Base-by-base conservation (phyloP, 2,113 vertebrate species). In the Neoarius graeffei region DNA sequence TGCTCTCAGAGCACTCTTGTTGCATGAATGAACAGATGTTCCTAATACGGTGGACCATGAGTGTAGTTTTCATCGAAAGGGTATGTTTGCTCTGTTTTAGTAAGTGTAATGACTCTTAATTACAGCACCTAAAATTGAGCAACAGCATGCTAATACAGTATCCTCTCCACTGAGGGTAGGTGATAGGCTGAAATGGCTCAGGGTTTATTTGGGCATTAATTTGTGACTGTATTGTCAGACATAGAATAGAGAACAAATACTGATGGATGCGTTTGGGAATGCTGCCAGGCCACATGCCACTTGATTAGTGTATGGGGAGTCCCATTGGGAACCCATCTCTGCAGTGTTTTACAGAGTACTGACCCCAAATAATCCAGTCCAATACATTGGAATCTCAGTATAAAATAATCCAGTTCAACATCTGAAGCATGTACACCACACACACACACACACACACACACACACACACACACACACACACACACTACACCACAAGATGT, bases 171-270 rank as follows among this genome's bases (percentile, higher is more conserved):
- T 13, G 59, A 25, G 19, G 35, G 50, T 77, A 60, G n/a, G 30
- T 54, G 69, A 84, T 80, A 20, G 62, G 20, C 64, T 42, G 42
- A 64, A 13, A 56, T 62, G 62, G 84, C 73, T 2, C 85, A 17
- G 62, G 52, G 35, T 79, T 86, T 89, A 85, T 79, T 62, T 87
- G 77, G 77, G 59, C 77, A 56, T 89, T 69, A 48, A 82, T 76
- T 71, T 69, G 69, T 88, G 81, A 86, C 77, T 42, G 25, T 25
- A 60, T 71, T 66, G 59, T 52, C 50, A 86, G 80, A 35, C 15
- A 76, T 25, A 14, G 30, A 80, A 25, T 86, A 11, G 81, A 54
- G 81, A 88, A 89, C 81, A 84, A 90, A 89, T 77, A 76, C 87
- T 71, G 59, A 85, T 83, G 57, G 86, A 71, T 80, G 73, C 25